phyloP scores from a whole-genome alignment of 2,888 invertebrate genomes.

The Dryococelus australis region DNA sequence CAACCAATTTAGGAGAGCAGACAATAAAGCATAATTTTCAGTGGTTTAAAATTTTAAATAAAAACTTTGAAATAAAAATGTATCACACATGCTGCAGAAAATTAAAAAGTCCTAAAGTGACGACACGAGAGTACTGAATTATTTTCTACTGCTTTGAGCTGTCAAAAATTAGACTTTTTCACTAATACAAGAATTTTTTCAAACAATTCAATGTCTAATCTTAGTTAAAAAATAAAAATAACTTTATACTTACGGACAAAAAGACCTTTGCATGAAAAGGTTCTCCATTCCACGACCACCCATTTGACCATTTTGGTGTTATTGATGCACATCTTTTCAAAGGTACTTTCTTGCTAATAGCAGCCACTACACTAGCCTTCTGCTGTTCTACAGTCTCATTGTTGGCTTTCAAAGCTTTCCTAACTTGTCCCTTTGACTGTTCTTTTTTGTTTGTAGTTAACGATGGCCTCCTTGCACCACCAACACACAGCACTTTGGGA shows the following conservation, averaged over 20 bases:
- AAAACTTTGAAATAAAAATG: too few relatives aligned
- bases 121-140: too few relatives aligned
- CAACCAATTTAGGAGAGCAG: too few relatives aligned
- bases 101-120: too few relatives aligned
- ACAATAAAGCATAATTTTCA: too few relatives aligned
- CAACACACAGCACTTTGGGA: constrained; percentile 3
- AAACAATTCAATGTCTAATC: too few relatives aligned
- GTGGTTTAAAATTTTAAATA: too few relatives aligned
- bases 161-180: too few relatives aligned
- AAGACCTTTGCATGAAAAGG: constrained; percentile 84
- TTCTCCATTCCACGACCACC: constrained; percentile 91
- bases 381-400: constrained; percentile 49
- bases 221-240: neutral
- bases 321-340: constrained; percentile 58
- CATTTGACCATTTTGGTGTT: constrained; percentile 84
- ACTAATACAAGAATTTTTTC: too few relatives aligned
- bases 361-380: constrained; percentile 3
- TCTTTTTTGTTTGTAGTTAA: constrained; percentile 32
- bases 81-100: too few relatives aligned
- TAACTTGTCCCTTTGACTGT: constrained; percentile 24
- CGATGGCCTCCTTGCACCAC: constrained; percentile 30
- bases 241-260: constrained; percentile 56
- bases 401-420: neutral
- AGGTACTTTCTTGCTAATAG: neutral
- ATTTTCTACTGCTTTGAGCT: too few relatives aligned